A percentile compares a stretch with the other conserved stretches of the same genome.
Evolutionary conservation across 1,140 invertebrate genomes (phyloP).

Genomic region (Pseudomyrmex flavicornis): DNA sequence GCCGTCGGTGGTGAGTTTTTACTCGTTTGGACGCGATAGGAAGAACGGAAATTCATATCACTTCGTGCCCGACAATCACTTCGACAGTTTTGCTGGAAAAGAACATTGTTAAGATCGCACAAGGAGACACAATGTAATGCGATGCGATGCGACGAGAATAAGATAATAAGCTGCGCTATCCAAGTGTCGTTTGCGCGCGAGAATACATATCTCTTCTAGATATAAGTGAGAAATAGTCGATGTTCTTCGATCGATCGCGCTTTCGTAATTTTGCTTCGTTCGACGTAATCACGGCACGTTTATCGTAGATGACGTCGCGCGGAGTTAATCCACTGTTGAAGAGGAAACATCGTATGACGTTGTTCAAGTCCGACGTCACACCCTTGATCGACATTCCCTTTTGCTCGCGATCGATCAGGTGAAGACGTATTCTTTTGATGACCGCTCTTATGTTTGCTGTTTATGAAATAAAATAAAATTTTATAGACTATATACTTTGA

Average conservation of each 20-base stretch:
- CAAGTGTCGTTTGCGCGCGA: not conserved
- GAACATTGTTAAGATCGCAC: conserved; percentile 33
- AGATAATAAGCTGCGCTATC: not conserved
- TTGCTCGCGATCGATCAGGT: not conserved
- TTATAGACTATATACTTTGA: not conserved
- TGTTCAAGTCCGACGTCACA: conserved; percentile 16
- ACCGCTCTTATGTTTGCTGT: not conserved
- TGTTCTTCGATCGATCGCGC: conserved; percentile 30
- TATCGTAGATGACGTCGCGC: conserved; percentile 36
- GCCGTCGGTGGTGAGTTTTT: conserved; percentile 11
- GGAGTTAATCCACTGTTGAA: conserved; percentile 17
- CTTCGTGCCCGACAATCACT: conserved; percentile 12
- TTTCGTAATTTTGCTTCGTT: conserved; percentile 34
- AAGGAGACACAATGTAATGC: not conserved
- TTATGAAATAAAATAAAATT: not conserved
- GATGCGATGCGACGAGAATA: not conserved
- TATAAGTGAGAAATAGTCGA: conserved; percentile 35
- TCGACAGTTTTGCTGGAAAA: not conserved
- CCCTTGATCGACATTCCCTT: conserved; percentile 12
- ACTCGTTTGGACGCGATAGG: not conserved
- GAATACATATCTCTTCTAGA: not conserved
- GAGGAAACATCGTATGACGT: conserved; percentile 25
- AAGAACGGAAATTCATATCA: conserved; percentile 32
- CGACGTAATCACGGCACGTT: conserved; percentile 35
- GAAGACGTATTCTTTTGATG: not conserved